These are phyloP conservation scores for Allygus modestus DNA, from an alignment of 2,888 invertebrate species.

Conservation along the genomic window DNA sequence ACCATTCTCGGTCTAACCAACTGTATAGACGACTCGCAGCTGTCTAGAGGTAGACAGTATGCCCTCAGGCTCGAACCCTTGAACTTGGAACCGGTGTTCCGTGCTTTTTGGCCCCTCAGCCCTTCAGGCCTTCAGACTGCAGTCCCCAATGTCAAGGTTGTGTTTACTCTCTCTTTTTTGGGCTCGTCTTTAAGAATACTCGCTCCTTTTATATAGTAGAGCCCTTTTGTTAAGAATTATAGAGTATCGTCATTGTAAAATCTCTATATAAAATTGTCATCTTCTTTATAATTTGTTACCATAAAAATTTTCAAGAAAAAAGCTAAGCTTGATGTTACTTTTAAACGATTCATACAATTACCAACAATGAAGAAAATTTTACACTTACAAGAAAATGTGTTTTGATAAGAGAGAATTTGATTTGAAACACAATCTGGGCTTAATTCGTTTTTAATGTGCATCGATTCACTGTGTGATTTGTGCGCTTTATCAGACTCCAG, in stretches of 20 bases:
- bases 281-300: too few relatives aligned
- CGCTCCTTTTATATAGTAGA: background rate
- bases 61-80: slow-evolving; percentile 21
- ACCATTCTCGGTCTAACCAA: slow-evolving; percentile 2
- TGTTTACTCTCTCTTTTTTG: background rate
- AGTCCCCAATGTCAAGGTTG: background rate
- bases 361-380: background rate
- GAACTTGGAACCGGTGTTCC: background rate
- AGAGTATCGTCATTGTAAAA: background rate
- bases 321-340: too few relatives aligned
- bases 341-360: too few relatives aligned
- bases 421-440: background rate
- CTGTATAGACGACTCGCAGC: background rate
- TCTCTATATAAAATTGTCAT: too few relatives aligned
- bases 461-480: slow-evolving; percentile 39
- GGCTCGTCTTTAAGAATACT: background rate
- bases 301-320: too few relatives aligned
- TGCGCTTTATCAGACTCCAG: background rate
- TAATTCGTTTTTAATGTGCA: slow-evolving; percentile 57
- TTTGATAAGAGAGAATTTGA: background rate
- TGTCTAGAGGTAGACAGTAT: background rate
- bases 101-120: background rate
- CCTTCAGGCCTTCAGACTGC: background rate
- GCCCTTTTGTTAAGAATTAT: background rate
- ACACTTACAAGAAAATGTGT: background rate